Evolutionary conservation across 92 coral and sea anemone genomes (phyloP).

Genomic region (Pocillopora grandis): DNA sequence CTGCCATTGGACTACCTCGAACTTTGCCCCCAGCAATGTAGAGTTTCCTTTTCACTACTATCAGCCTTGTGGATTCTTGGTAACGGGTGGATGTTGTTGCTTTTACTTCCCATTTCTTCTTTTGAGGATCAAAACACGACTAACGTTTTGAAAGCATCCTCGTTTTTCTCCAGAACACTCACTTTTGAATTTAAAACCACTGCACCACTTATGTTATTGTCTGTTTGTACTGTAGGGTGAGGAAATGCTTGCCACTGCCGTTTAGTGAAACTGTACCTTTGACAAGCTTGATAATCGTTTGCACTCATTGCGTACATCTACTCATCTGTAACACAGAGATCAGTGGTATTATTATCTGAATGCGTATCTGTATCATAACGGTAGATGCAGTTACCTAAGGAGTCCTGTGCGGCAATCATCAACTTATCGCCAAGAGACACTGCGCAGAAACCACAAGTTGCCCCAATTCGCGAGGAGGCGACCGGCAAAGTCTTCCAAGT

Average conservation of each 20-base stretch:
- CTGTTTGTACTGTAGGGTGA: not conserved
- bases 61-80: not conserved
- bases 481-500: not conserved
- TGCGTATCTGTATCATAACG: conserved; percentile 16
- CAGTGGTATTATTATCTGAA: not conserved
- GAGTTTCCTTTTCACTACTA: not conserved
- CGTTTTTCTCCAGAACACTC: conserved; percentile 1
- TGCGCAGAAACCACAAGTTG: not conserved
- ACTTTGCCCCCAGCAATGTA: not conserved
- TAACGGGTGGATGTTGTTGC: not conserved
- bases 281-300: not conserved
- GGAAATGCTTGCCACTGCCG: conserved; percentile 17
- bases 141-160: not conserved
- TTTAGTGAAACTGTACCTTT: conserved; percentile 5
- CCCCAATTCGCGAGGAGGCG: not conserved
- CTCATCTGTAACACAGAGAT: not conserved
- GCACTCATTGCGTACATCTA: not conserved
- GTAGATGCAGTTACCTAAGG: not conserved
- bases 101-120: not conserved
- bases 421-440: not conserved
- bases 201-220: not conserved
- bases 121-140: not conserved
- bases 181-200: not conserved
- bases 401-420: not conserved
- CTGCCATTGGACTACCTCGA: too few species aligned